Base-by-base conservation (phyloP, 2,888 invertebrate species). In the Buathra laborator region DNA sequence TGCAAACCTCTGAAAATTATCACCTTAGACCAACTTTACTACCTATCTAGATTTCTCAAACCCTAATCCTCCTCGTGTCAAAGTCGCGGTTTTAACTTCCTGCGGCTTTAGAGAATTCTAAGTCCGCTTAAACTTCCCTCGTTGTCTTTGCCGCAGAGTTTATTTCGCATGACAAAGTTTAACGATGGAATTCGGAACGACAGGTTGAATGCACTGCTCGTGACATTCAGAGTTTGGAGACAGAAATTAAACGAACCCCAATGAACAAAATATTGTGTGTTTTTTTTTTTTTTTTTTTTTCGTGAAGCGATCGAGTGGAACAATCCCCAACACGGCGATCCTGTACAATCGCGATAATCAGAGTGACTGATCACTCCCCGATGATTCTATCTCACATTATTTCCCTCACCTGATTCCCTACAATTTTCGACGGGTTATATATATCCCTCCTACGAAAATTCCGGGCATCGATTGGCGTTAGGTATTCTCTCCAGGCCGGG, bases 391-490 rank as follows among this genome's bases (percentile, higher is more conserved):
- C 4, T 37, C 19, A 46, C 48, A 29, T 78, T 62, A 78, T 70
- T 12, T 59, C 48, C 53, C 68, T 78, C 62, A 19, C 68, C 29
- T 68, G 78, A 78, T 68, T 78, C 12, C 16, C 78, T 4, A 43
- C 68, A n/a, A 78, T 75, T 75, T 37, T 48, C 48, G 64, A 32
- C 48, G 48, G 29, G 19, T 71, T 56, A 32, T 53, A 53, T 37
- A 37, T 37, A 37, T 10, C 56, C 62, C 48, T 29, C 64, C 3
- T n/a, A 24, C 46, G 29, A 37, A 78, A 68, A 59, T 78, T 68
- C 16, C 68, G 16, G 59, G 29, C 56, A 14, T 68, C 32, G 56
- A 37, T 51, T n/a, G 5, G 16, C 7, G 16, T 46, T 19, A 37
- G 62, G 64, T 19, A 75, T 75, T 74, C 29, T 37, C 48, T 5